A percentile compares a stretch with the other conserved stretches of the same genome.
Conservation (phyloP, 2,888 invertebrate species). For the Acronicta aceris region DNA sequence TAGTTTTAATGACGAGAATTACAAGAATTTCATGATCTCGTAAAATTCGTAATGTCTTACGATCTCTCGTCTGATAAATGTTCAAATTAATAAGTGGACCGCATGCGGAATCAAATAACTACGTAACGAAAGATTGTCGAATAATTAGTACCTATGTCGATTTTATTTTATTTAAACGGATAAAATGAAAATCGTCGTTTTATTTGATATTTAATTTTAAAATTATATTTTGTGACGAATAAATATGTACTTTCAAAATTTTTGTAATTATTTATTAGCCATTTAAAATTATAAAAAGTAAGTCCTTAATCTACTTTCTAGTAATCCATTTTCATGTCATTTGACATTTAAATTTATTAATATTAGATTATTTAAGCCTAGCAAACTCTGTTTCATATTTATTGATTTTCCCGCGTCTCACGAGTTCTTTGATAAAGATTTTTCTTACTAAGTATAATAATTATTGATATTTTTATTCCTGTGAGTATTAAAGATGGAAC, state of each 20-base stretch:
- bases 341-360: slow-evolving; percentile 16
- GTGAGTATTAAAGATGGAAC: slow-evolving; percentile 20
- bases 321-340: slow-evolving; percentile 35
- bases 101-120: slow-evolving; percentile 14
- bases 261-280: slow-evolving; percentile 4
- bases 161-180: slow-evolving; percentile 47
- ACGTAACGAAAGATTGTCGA: slow-evolving; percentile 33
- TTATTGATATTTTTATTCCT: slow-evolving; percentile 24
- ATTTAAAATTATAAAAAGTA: no score
- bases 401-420: slow-evolving; percentile 36
- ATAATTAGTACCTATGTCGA: slow-evolving; percentile 21
- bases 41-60: slow-evolving; percentile 34
- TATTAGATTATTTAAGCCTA: background rate
- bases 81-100: slow-evolving; percentile 17
- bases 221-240: slow-evolving; percentile 16
- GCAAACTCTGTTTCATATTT: slow-evolving; percentile 23
- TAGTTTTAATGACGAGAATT: slow-evolving; percentile 2
- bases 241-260: slow-evolving; percentile 14
- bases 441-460: slow-evolving; percentile 15
- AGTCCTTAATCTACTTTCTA: slow-evolving; percentile 8
- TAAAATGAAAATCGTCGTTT: slow-evolving; percentile 29
- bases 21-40: slow-evolving; percentile 30
- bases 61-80: slow-evolving; percentile 7
- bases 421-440: slow-evolving; percentile 16
- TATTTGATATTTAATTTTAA: slow-evolving; percentile 8